Evolutionary conservation across 2,888 invertebrate genomes (phyloP), one percentile per base, ranked within the genome.

Genomic region (Myopa tessellatipennis): DNA sequence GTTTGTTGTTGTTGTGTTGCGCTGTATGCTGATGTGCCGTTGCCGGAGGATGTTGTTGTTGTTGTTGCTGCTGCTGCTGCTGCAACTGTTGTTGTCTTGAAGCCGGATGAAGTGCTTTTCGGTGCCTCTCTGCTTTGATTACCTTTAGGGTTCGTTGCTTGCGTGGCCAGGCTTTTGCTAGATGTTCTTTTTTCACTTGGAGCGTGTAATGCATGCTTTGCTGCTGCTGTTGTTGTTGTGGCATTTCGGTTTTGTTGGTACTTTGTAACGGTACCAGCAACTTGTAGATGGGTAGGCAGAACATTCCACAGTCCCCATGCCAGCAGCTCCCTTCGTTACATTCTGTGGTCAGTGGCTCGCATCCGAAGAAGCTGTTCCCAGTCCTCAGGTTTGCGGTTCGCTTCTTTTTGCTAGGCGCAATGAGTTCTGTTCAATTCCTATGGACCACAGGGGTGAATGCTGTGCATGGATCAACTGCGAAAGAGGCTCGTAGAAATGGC

Each of bases 371-470:
- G 63, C 36, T 34, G 7, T 65, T 65, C 10, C 63, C 65, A 50
- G 40, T 65, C 74, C 18, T 40, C 60, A 74, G 74, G 74, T 50
- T 74, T 74, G 74, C 74, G 74, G 74, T 74, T 74, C 74, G 34
- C n/a, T 60, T n/a, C 38, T 14, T 74, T 74, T 65, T 60, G 16
- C 5, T 55, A n/a, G 61, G 2, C 34, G 8, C 18, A 61, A 61
- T 61, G 12, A 61, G 26, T 10, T 61, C 61, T 61, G 4, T 16
- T 14, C 45, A 10, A 45, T 45, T 6, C 7, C 6, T 45, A 1
- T 10, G 45, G 10, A 1, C 7, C 45, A 10, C 6, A 45, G 3
- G 45, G 10, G 45, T 8, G 45, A 45, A 26, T 26, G 26, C 26
- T 26, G 26, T 26, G 26, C 26, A 26, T 26, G 26, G 26, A 26